Base-by-base conservation (phyloP, 2,888 invertebrate genomes). In the Leptinotarsa peninsularis region DNA sequence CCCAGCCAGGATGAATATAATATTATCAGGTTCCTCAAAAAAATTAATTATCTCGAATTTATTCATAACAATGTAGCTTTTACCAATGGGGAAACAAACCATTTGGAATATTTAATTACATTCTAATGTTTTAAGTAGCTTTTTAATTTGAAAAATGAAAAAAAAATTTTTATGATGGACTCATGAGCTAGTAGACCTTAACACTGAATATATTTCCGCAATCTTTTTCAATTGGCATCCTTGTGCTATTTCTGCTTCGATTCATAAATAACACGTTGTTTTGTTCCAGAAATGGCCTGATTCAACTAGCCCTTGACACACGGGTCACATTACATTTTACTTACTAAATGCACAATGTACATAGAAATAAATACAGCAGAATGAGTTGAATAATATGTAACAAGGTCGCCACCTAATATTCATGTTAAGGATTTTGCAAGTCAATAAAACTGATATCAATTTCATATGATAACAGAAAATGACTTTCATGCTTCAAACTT, bases 381-480 rank as follows among this genome's bases (percentile, higher is more conserved):
- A 63, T 27, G 43, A 49, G 21, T 76, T 63, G 71, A 69, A 27
- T 67, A 33, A 74, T 74, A 73, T 76, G 60, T 70, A 66, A 75
- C 80, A 73, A 80, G 80, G 80, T 71, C 75, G 79, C 73, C 67
- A 79, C 72, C 66, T 68, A 74, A 79, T 79, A 79, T 79, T 74
- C 68, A 68, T 79, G 76, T 78, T 76, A 76, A 78, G 78, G 78
- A 75, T 79, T 76, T 27, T 73, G 14, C 49, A 27, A 15, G 49
- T 18, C 21, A 70, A 58, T 70, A 58, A 58, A 58, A 70, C 58
- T 49, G 58, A 58, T 58, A 63, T 56, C 21, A 73, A 66, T 54
- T 63, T 56, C 18, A 18, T 52, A 17, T 23, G 69, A 73, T 73
- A 68, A 67, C 58, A 54, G 27, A 43, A 43, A 43, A 43, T 43